Evolutionary conservation across 2,797 vertebrate genomes (phyloP), one percentile per base, ranked within the genome.

Genomic region (Melanotaenia parkinsoni): DNA sequence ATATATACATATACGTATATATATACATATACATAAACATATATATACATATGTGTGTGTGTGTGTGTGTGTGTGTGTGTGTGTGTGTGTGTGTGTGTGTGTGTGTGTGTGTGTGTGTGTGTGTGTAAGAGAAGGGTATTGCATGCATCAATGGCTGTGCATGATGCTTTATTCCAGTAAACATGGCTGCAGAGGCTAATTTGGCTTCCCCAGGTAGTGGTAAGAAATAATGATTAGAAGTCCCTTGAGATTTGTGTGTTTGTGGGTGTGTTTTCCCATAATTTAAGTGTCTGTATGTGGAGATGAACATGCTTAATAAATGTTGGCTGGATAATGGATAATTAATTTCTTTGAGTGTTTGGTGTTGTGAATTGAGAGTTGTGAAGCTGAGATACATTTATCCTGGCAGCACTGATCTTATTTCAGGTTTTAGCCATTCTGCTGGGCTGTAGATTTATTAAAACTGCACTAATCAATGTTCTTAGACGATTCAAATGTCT

Each of bases 131-230:
- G 24, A 26, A 26, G 24, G 24, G 24, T 26, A 26, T 26, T 58
- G 61, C 59, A 66, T 58, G 70, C 8, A 53, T 0, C 30, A 33
- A n/a, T 61, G 28, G 3, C 28, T 67, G 3, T 26, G 35, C 65
- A 3, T 53, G n/a, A 67, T 53, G 75, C 51, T 38, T 4, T 51
- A 37, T 77, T 81, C 84, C 88, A 74, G 84, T 83, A 83, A 89
- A 72, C 0, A n/a, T 59, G 40, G 59, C 80, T 81, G 56, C 56
- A 67, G 76, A 68, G 67, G 80, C 38, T 83, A 83, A 87, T 74
- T 20, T 0, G 18, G 61, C 65, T 4, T 76, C 81, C 83, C 72
- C 82, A 80, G 79, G 83, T 82, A 84, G 73, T 77, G 77, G 78
- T 79, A 76, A 80, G 70, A 64, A 53, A 53, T 66, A 53, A 54